Conservation (phyloP, 2,888 invertebrate genomes). For the Monochamus alternatus region DNA sequence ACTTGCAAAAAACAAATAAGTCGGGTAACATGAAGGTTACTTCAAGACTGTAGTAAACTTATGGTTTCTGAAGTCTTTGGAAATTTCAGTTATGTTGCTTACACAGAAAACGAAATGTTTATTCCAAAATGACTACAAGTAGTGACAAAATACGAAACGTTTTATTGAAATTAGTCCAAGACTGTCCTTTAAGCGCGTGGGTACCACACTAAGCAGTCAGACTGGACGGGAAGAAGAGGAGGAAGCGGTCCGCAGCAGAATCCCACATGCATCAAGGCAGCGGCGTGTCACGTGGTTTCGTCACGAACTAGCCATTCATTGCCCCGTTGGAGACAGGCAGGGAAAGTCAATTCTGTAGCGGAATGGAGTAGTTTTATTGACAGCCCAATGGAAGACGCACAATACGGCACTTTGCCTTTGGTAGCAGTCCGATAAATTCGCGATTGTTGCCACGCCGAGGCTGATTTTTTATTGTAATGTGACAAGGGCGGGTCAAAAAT, state of each 20-base stretch:
- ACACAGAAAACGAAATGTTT: too few relatives aligned
- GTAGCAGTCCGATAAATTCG: neutral
- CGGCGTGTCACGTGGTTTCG: constrained; percentile 35
- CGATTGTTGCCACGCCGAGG: neutral
- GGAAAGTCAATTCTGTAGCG: neutral
- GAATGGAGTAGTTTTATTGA: neutral
- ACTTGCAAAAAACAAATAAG: neutral
- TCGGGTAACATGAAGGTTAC: too few relatives aligned
- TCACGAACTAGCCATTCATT: constrained; percentile 45
- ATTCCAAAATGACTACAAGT: too few relatives aligned
- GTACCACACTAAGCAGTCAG: neutral
- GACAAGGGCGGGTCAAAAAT: too few relatives aligned
- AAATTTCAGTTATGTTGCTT: too few relatives aligned
- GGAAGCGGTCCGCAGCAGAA: neutral
- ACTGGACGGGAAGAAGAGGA: neutral
- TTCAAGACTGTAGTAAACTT: too few relatives aligned
- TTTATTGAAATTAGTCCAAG: too few relatives aligned
- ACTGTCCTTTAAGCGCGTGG: too few relatives aligned
- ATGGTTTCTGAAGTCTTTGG: too few relatives aligned
- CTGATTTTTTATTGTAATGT: neutral
- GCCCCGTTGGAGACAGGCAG: neutral
- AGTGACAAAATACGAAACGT: too few relatives aligned
- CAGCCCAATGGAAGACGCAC: neutral
- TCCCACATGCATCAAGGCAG: constrained; percentile 13
- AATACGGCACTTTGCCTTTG: neutral